phyloP scores from a whole-genome alignment of 2,797 vertebrate species.

The Basileuterus tristriatus region DNA sequence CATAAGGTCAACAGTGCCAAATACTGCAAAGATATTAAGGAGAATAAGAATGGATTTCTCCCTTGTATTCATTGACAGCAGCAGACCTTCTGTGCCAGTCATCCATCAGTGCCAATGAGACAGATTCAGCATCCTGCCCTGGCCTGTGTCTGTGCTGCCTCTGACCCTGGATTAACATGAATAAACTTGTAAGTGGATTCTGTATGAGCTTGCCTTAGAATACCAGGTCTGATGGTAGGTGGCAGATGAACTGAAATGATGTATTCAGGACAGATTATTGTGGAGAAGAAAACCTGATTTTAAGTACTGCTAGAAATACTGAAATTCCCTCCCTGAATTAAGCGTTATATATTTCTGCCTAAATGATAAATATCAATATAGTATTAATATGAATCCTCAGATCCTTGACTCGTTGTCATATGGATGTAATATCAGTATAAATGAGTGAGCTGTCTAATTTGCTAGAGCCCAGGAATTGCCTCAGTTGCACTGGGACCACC shows the following conservation, averaged over 20 bases:
- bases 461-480: not conserved
- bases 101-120: constrained; percentile 58
- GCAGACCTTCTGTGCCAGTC: constrained; percentile 63
- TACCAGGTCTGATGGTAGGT: not conserved
- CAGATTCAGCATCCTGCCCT: constrained; percentile 31
- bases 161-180: constrained; percentile 56
- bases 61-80: constrained; percentile 60
- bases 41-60: constrained; percentile 61
- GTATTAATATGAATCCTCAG: not conserved
- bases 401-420: not conserved
- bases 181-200: constrained; percentile 37
- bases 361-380: not conserved
- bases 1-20: constrained; percentile 62
- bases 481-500: not conserved
- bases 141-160: constrained; percentile 16
- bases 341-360: not conserved
- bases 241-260: constrained; percentile 1
- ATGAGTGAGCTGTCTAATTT: not conserved
- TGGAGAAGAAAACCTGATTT: not conserved
- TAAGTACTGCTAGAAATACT: not conserved
- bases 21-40: constrained; percentile 59
- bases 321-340: not conserved
- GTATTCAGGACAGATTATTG: not conserved
- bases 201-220: constrained; percentile 25
- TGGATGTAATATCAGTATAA: not conserved